Evolutionary conservation across 2,888 invertebrate species (phyloP), one percentile per base, ranked within the genome.

Genomic region (Brachynemurus nebulosus): DNA sequence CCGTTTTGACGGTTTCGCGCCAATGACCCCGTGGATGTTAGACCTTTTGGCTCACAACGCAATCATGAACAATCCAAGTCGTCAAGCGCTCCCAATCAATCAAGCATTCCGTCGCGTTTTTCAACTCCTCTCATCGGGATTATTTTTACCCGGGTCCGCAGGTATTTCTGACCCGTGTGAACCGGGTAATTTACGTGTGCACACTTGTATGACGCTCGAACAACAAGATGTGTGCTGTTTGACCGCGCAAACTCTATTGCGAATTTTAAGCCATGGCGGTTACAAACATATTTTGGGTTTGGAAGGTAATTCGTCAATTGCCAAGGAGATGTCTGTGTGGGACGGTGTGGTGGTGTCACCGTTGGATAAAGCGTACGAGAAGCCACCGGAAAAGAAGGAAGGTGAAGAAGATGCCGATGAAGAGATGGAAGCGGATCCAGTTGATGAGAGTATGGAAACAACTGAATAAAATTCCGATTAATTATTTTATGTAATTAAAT

Each of bases 291-390:
- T 96, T 48, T 67, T 95, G 1, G 95, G 80, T 0, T 65, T 76
- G 46, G 73, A 72, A 49, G 72, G 70, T 4, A 70, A 67, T 52
- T 64, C 68, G 0, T 68, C 67, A 33, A 68, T 72, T 50, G 70
- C 68, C 9, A 69, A 83, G 0, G 92, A 95, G 66, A 91, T 95
- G 80, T 90, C 91, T 0, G 90, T 95, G 14, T 95, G 93, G 92
- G 86, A 93, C 57, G 93, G 93, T 1, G 91, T 96, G 2, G 91
- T 95, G 0, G 92, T 97, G 1, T 89, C 91, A 1, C 93, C 96
- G 0, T 69, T 93, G n/a, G 91, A 92, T 48, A 82, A 86, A 49
- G 95, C 93, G 0, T 96, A 93, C 63, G 89, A 88, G 53, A 83
- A 82, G 57, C 77, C 79, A 1, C 73, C 75, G 19, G 86, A 86